Evolutionary conservation across 2,113 vertebrate genomes (phyloP).

Genomic region (Oostethus manadensis): DNA sequence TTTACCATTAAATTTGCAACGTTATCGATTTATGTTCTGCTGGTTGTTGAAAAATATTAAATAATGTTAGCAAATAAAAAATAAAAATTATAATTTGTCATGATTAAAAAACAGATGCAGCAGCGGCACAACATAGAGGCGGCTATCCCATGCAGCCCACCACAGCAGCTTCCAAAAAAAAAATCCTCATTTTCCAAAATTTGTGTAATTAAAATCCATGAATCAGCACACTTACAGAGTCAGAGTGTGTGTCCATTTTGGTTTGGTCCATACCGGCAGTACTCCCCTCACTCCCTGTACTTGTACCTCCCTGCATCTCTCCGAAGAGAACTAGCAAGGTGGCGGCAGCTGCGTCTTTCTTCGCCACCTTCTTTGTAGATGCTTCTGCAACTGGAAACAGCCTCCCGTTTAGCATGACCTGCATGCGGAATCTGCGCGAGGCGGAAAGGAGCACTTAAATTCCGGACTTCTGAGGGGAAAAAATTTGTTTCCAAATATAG

Average conservation of each 20-base stretch:
- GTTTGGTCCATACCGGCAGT: constrained; percentile 30
- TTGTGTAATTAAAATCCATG: neutral
- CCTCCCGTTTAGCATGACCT: constrained; percentile 84
- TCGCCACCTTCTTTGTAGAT: constrained; percentile 91
- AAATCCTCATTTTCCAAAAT: neutral
- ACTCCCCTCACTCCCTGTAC: constrained; percentile 33
- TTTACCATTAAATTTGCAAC: too few relatives aligned
- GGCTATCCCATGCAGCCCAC: too few relatives aligned
- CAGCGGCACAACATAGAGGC: too few relatives aligned
- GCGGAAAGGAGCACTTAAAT: neutral
- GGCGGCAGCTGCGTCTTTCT: constrained; percentile 86
- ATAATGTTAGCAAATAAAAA: too few relatives aligned
- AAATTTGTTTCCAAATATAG: neutral
- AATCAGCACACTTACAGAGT: constrained; percentile 38
- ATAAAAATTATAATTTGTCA: too few relatives aligned
- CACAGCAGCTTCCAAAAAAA: too few relatives aligned
- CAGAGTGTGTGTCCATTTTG: constrained; percentile 26
- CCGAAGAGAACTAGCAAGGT: constrained; percentile 79
- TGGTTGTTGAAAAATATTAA: too few relatives aligned
- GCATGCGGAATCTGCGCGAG: constrained; percentile 85
- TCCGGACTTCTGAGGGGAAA: neutral
- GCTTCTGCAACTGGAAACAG: constrained; percentile 86
- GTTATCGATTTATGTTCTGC: too few relatives aligned
- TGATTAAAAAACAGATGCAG: too few relatives aligned
- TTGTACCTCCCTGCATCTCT: constrained; percentile 65